Conservation (phyloP, 2,113 vertebrate species). For the Tichodroma muraria region DNA sequence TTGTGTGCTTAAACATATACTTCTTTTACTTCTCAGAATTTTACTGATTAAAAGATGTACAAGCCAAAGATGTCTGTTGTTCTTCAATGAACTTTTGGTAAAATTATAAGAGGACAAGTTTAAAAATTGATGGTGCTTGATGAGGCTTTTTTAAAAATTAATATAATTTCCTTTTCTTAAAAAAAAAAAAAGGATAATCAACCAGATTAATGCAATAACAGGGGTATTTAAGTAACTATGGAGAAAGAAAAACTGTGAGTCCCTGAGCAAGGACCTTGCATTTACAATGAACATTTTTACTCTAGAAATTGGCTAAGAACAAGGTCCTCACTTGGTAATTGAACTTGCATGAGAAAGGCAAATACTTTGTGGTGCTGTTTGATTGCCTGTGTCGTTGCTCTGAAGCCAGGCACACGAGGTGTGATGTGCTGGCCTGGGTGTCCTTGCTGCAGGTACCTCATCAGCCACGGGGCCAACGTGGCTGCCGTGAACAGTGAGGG, state of each 20-base stretch:
- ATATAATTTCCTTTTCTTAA: not conserved
- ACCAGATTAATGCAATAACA: not conserved
- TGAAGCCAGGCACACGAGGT: not conserved
- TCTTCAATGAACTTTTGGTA: not conserved
- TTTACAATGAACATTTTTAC: not conserved
- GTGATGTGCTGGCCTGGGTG: not conserved
- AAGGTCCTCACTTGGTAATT: not conserved
- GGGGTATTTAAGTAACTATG: not conserved
- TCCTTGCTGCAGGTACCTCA: constrained; percentile 76
- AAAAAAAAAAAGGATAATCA: not conserved
- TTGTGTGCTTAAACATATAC: not conserved
- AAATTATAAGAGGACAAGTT: not conserved
- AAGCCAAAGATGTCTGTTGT: not conserved
- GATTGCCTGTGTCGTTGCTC: not conserved
- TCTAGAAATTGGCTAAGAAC: not conserved
- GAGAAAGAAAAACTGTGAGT: not conserved
- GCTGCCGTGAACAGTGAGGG: constrained; percentile 90
- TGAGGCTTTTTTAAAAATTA: not conserved
- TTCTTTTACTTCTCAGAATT: not conserved
- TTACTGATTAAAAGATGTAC: not conserved
- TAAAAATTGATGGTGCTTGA: not conserved
- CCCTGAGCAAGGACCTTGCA: not conserved
- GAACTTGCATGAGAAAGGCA: not conserved
- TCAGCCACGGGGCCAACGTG: constrained; percentile 81
- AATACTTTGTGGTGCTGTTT: not conserved